Base-by-base conservation (phyloP, 2,797 vertebrate species). In the Phalloptychus januarius region DNA sequence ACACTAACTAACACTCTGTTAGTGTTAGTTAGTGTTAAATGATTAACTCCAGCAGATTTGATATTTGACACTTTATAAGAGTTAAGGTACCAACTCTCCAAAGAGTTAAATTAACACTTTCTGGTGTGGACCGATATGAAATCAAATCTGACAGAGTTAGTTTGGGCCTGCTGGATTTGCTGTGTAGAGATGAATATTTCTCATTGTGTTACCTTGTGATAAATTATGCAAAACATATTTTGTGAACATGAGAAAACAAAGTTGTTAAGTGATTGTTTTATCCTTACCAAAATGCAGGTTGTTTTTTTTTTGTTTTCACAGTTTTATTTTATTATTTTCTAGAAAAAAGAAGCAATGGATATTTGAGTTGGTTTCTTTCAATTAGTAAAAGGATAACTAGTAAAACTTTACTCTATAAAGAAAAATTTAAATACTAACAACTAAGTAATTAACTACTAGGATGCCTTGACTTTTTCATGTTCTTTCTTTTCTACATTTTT, bases 401-500 rank as follows among this genome's bases (percentile, higher is more conserved):
- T 8, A 23, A 70, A 42, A 15, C 45, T 10, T 20, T 13, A 3
- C 11, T 72, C 46, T 72, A 38, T 0, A 25, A 36, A 36, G 18
- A 6, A 13, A n/a, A 54, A n/a, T 4, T 54, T 15, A 54, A 40
- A 38, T 15, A 54, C 72, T 54, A n/a, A 10, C n/a, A 48, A 46
- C 42, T 31, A 40, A 36, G 38, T 38, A 38, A 38, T 16, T 56
- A 28, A 44, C 56, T 56, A 56, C 54, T 18, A 2, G 12, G 36
- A 56, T 56, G 36, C 13, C 15, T 45, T 44, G 38, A n/a, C 38
- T 23, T 28, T 18, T 74, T 44, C 7, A 31, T 42, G 7, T 40
- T 52, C 2, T 74, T 44, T 40, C 38, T 58, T 23, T 74, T 74
- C 61, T 77, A 23, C 38, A 56, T 76, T 82, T 78, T 50, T 74